Evolutionary conservation across 2,888 invertebrate species (phyloP), one percentile per base, ranked within the genome.

Genomic region (Andricus curvator): DNA sequence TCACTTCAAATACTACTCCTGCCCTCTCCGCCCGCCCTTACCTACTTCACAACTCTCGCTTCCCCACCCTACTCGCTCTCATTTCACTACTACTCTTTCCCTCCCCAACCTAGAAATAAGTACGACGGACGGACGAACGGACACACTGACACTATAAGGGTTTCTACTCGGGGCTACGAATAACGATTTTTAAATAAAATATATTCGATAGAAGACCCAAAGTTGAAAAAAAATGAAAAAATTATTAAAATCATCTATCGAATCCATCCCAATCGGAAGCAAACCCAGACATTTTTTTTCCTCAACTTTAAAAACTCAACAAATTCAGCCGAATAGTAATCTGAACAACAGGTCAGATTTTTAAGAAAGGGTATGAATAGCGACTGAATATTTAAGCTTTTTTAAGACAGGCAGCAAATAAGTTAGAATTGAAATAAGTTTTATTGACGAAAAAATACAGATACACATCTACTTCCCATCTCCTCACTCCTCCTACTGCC

Each of bases 391-490:
- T 51, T 74, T 65, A 5, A 8, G 29, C 37, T 25, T 74, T 17
- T 13, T 15, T 65, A 29, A 33, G 33, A 25, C 4, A n/a, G 5
- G 3, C 29, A 62, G 8, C 37, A 9, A 37, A 37, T 9, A 37
- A 37, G 0, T 8, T 37, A 91, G 13, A 20, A 74, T 37, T 37
- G 13, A 60, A 56, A 37, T 37, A 56, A 74, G 29, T 22, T 56
- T 74, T 56, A 60, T 37, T 74, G 13, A 11, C 20, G 37, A 8
- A 37, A n/a, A 92, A 56, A 37, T 37, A 37, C 9, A 37, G 37
- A 37, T 37, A 1, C 9, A 37, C 37, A 37, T 37, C 9, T 37
- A 37, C 37, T 37, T 37, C 8, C 8, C 1, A 9, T 37, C 8
- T 9, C 8, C 9, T 37, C 1, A 37, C 37, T 37, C 9, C 8